A percentile compares a stretch with the other conserved stretches of the same genome.
These are phyloP conservation scores for Sebastes taczanowskii DNA, from an alignment of 2,797 vertebrate genomes.

Conservation along the genomic window DNA sequence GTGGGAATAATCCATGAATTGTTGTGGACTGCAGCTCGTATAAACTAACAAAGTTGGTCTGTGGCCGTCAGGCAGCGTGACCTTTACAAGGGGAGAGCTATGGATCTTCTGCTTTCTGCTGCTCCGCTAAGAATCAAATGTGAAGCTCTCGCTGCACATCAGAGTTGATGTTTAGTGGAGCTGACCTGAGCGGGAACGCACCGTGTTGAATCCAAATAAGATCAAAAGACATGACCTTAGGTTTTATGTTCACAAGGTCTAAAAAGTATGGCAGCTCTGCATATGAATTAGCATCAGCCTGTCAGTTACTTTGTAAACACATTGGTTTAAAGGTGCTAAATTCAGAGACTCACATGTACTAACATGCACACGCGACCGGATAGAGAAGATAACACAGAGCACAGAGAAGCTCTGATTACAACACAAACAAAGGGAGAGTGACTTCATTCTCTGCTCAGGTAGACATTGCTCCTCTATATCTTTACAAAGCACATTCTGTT, in stretches of 20 bases:
- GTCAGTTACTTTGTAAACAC: background rate
- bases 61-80: conserved; percentile 42
- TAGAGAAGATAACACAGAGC: too few species aligned
- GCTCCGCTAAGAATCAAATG: conserved; percentile 41
- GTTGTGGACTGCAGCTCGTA: conserved; percentile 40
- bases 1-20: conserved; percentile 64
- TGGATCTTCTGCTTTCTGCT: conserved; percentile 53
- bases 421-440: too few species aligned
- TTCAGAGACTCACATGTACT: background rate
- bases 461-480: too few species aligned
- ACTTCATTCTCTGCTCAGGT: too few species aligned
- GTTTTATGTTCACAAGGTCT: conserved; percentile 9
- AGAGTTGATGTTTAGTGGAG: conserved; percentile 45
- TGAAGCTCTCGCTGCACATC: conserved; percentile 30
- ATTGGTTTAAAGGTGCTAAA: background rate
- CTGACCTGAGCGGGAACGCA: conserved; percentile 37
- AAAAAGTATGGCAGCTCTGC: background rate
- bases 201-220: conserved; percentile 56
- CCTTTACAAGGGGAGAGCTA: conserved; percentile 58
- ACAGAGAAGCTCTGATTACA: too few species aligned
- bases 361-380: accelerated
- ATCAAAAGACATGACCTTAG: conserved; percentile 22
- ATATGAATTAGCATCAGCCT: background rate
- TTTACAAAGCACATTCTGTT: background rate
- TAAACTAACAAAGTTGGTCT: conserved; percentile 55